Evolutionary conservation across 2,797 vertebrate species (phyloP).

Genomic region (Clarias platycephalus): DNA sequence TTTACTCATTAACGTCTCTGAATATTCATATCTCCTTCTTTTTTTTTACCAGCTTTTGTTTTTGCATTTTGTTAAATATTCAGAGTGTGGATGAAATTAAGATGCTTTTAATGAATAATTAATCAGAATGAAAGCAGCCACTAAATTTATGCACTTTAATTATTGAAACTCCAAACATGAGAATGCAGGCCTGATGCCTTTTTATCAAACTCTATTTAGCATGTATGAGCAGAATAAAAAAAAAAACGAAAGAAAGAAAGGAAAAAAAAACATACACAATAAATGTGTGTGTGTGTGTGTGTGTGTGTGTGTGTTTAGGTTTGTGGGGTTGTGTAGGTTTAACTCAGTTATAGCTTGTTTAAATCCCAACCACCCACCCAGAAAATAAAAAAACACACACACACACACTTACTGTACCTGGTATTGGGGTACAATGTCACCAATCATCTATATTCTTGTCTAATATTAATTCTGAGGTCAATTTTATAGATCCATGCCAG

Average conservation of each 20-base stretch:
- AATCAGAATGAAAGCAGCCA: conserved; percentile 86
- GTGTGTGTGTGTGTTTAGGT: conserved; percentile 40
- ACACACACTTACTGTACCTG: neutral
- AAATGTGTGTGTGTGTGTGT: conserved; percentile 43
- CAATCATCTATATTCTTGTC: neutral
- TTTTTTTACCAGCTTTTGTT: conserved; percentile 60
- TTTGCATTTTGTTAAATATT: conserved; percentile 90
- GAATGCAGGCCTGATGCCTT: conserved; percentile 63
- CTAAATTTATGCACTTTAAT: conserved; percentile 86
- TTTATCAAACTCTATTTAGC: conserved; percentile 49
- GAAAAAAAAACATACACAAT: conserved; percentile 18
- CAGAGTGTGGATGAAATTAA: conserved; percentile 85
- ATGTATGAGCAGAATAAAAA: conserved; percentile 43
- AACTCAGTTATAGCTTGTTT: neutral
- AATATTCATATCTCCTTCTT: conserved; percentile 70
- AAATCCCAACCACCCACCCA: neutral
- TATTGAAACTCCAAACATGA: conserved; percentile 89
- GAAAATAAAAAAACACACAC: neutral
- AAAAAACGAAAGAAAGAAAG: neutral
- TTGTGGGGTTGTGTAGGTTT: conserved; percentile 8
- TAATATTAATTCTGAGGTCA: conserved; percentile 25
- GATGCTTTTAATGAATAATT: conserved; percentile 94
- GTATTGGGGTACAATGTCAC: neutral
- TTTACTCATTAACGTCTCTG: conserved; percentile 57
- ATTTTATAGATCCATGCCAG: conserved; percentile 2